These are phyloP conservation scores for Chlorospingus flavigularis DNA, from an alignment of 2,797 vertebrate species.

Conservation along the genomic window DNA sequence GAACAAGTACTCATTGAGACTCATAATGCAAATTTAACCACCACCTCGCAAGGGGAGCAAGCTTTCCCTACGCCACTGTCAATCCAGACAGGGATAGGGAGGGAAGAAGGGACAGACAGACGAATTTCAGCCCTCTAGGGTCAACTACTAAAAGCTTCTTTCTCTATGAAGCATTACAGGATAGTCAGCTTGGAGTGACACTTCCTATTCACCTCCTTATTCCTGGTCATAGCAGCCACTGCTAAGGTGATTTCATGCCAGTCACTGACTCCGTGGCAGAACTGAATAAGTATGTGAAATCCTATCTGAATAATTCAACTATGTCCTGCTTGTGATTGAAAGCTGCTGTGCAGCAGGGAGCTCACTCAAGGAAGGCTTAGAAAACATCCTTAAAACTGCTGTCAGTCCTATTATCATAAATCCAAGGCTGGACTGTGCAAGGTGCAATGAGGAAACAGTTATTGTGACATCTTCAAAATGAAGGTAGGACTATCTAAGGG, in stretches of 20 bases:
- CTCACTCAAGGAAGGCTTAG: background rate
- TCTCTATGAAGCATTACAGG: background rate
- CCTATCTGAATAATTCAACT: background rate
- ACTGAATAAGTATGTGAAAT: background rate
- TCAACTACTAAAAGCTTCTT: background rate
- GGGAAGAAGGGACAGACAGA: background rate
- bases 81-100: background rate
- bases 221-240: background rate
- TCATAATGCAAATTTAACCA: background rate
- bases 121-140: background rate
- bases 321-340: background rate
- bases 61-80: background rate
- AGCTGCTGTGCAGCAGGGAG: background rate
- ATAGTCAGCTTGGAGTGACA: background rate
- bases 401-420: constrained; percentile 1
- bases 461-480: background rate
- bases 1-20: background rate
- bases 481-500: background rate
- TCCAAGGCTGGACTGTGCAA: background rate
- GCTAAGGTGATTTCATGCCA: constrained; percentile 9
- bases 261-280: background rate
- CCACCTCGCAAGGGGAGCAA: fast-evolving
- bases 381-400: background rate
- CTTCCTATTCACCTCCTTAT: background rate
- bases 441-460: background rate